Conservation (phyloP, 2,888 invertebrate genomes). For the Beris chalybata region DNA sequence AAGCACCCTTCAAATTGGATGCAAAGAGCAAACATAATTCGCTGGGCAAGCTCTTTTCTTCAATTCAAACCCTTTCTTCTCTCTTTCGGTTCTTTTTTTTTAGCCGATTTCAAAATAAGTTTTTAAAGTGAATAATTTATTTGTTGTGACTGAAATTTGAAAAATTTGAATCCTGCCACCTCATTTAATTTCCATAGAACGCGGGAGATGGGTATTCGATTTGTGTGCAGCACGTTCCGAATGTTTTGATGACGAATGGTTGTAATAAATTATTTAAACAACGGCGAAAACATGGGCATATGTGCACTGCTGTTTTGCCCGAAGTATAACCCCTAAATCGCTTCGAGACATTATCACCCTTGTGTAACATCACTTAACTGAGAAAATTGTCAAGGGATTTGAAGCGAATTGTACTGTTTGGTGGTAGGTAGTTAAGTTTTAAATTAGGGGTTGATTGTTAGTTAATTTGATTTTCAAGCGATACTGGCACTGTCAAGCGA, state of each 20-base stretch:
- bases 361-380: constrained; percentile 19
- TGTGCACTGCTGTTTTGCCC: neutral
- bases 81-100: neutral
- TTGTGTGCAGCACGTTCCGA: neutral
- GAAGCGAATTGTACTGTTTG: constrained; percentile 13
- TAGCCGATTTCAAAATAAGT: neutral
- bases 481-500: neutral
- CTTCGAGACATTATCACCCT: neutral
- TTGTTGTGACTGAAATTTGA: constrained; percentile 38
- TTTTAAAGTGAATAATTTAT: constrained; percentile 34
- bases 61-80: neutral
- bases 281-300: constrained; percentile 13
- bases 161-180: constrained; percentile 44
- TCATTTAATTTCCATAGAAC: constrained; percentile 43
- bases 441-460: neutral
- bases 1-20: constrained; percentile 37
- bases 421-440: constrained; percentile 11
- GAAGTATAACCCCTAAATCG: constrained; percentile 5
- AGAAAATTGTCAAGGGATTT: constrained; percentile 23
- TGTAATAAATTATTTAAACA: constrained; percentile 24
- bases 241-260: constrained; percentile 5
- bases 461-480: neutral
- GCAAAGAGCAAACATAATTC: constrained; percentile 37
- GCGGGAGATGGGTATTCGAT: neutral
- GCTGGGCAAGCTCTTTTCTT: neutral